Percentiles rank a stretch among this genome's conserved stretches.
phyloP scores from a whole-genome alignment of 1,140 invertebrate genomes.

The Leptopilina boulardi region DNA sequence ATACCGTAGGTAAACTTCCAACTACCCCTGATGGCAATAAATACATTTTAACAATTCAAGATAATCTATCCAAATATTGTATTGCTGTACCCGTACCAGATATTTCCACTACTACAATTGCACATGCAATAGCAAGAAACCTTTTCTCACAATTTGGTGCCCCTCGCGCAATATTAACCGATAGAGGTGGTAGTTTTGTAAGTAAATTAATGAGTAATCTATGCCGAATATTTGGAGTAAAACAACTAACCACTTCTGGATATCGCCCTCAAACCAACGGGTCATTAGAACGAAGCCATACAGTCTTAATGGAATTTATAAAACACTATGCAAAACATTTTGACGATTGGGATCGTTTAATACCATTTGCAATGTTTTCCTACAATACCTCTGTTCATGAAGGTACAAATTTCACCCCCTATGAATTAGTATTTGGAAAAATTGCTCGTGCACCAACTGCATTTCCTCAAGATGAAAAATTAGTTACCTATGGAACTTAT shows the following conservation, averaged over 20 bases:
- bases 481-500: background rate
- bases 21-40: constrained; percentile 39
- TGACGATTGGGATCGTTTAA: too few species aligned
- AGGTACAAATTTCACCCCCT: background rate
- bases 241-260: too few species aligned
- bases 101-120: too few species aligned
- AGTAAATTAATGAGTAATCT: constrained; percentile 1
- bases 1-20: constrained; percentile 42
- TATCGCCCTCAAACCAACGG: too few species aligned
- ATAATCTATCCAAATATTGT: constrained; percentile 50
- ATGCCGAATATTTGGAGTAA: too few species aligned
- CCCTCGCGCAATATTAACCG: background rate
- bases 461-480: background rate
- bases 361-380: background rate
- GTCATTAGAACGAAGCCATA: too few species aligned
- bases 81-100: constrained; percentile 23
- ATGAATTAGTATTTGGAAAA: background rate
- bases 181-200: constrained; percentile 1
- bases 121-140: background rate
- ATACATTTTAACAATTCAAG: constrained; percentile 49
- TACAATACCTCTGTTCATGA: background rate
- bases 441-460: too few species aligned
- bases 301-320: too few species aligned
- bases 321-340: too few species aligned
- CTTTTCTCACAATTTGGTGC: background rate